Conservation (phyloP, 2,888 invertebrate genomes). For the Uropetala carovei region DNA sequence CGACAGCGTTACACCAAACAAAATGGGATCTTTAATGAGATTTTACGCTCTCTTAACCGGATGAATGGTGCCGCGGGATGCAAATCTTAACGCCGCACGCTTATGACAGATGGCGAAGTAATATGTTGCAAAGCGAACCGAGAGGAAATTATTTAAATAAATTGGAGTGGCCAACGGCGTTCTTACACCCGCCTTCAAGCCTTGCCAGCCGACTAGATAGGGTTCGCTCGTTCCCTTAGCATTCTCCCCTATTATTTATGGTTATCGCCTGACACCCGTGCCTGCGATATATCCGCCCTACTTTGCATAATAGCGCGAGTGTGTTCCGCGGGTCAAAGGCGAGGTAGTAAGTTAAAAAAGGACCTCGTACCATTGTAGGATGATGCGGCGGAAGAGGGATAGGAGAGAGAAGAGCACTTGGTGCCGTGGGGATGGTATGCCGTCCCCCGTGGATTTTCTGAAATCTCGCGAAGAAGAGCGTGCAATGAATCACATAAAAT, state of each 20-base stretch:
- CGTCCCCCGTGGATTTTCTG: background rate
- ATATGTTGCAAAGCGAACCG: slow-evolving; percentile 6
- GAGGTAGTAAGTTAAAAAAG: background rate
- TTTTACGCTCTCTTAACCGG: background rate
- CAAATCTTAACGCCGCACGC: background rate
- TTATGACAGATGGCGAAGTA: background rate
- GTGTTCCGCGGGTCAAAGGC: slow-evolving; percentile 27
- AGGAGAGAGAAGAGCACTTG: background rate
- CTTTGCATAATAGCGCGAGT: slow-evolving; percentile 22
- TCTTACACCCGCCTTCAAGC: background rate
- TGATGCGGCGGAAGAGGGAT: background rate
- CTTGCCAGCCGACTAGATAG: background rate
- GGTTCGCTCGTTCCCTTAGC: background rate
- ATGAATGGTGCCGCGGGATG: background rate
- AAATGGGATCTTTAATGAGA: background rate
- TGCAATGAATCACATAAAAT: no score
- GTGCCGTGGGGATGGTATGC: background rate
- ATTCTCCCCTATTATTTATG: background rate
- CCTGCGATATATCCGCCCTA: background rate
- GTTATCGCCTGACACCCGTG: background rate
- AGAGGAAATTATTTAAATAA: slow-evolving; percentile 13
- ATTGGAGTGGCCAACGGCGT: background rate
- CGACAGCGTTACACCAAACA: background rate
- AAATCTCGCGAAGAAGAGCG: background rate
- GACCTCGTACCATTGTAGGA: no score